Conservation (phyloP, 2,113 vertebrate species). For the Cnemophilus loriae region DNA sequence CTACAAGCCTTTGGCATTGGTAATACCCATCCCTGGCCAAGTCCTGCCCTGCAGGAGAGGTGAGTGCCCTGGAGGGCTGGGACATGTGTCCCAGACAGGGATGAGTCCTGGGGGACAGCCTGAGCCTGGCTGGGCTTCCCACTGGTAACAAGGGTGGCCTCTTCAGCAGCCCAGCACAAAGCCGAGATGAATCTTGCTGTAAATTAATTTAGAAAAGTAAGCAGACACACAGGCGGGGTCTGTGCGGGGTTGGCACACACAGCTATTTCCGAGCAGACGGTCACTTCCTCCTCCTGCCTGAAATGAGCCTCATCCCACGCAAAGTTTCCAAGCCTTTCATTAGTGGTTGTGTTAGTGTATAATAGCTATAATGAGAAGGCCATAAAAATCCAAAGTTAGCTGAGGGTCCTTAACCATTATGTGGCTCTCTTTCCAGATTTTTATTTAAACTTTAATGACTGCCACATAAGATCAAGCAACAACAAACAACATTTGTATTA, state of each 20-base stretch:
- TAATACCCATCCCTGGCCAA: accelerated
- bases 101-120: accelerated
- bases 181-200: not conserved
- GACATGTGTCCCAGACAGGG: accelerated
- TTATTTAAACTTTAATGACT: slow-evolving; percentile 70
- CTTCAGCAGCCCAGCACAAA: not conserved
- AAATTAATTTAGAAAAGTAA: not conserved
- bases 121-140: not conserved
- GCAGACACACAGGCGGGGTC: not conserved
- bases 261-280: slow-evolving; percentile 69
- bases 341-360: slow-evolving; percentile 80
- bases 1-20: not conserved
- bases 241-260: not conserved
- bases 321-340: slow-evolving; percentile 75
- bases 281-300: slow-evolving; percentile 64
- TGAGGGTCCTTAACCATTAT: slow-evolving; percentile 64
- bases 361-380: slow-evolving; percentile 79
- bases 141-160: not conserved
- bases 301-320: slow-evolving; percentile 70
- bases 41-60: not conserved
- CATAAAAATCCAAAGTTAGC: slow-evolving; percentile 79
- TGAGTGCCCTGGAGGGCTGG: accelerated
- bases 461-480: slow-evolving; percentile 56
- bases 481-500: slow-evolving; percentile 65
- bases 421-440: slow-evolving; percentile 54